Conservation (phyloP, 2,888 invertebrate genomes). For the Coecobrya sp. region DNA sequence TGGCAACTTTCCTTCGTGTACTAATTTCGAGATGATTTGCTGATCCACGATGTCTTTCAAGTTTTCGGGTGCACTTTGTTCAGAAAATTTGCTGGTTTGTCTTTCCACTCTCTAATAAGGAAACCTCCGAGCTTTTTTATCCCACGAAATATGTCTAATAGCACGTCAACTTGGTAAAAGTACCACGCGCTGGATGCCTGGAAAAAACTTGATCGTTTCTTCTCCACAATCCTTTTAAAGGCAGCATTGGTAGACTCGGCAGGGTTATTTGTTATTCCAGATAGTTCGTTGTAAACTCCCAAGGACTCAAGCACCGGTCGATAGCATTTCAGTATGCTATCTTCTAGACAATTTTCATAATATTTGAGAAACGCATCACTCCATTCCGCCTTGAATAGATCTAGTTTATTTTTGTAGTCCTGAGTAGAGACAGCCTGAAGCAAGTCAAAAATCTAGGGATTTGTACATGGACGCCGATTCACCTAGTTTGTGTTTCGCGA, state of each 20-base stretch:
- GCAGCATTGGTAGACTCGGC: conserved; percentile 41
- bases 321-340: neutral
- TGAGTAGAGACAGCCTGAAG: neutral
- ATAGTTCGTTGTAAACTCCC: neutral
- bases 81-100: too few species aligned
- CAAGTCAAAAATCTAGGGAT: neutral
- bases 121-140: neutral
- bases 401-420: neutral
- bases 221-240: neutral
- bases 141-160: conserved; percentile 6
- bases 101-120: too few species aligned
- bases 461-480: neutral
- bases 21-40: neutral
- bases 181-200: conserved; percentile 14
- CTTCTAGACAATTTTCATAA: neutral
- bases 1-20: conserved; percentile 13
- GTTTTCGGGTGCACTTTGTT: neutral
- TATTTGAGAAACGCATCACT: neutral
- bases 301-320: neutral
- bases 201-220: neutral
- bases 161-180: neutral
- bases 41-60: neutral
- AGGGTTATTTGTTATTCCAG: conserved; percentile 45
- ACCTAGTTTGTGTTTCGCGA: neutral
- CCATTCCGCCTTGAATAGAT: neutral